Evolutionary conservation across 2,113 vertebrate species (phyloP), one percentile per base, ranked within the genome.

Genomic region (Muntiacus muntjak): DNA sequence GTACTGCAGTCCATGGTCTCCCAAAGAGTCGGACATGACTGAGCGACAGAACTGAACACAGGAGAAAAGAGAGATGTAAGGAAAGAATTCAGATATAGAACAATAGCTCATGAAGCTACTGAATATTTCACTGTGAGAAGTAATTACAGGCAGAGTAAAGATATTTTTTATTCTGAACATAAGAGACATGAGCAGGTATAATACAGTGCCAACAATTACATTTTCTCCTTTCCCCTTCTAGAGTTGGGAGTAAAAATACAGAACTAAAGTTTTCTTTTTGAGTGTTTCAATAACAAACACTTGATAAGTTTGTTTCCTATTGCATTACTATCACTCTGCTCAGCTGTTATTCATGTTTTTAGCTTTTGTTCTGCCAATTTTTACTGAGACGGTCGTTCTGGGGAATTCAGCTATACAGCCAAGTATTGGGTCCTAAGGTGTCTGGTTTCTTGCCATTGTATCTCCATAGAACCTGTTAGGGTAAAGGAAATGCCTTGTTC

Each of bases 341-440:
- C 47, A 50, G 47, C 28, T 78, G 45, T 33, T 81, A 33, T 23
- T 55, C 14, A 62, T 10, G 58, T 64, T 78, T 52, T 94, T 43
- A 58, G 43, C 47, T 21, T 81, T 81, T 96, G 19, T 26, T 52
- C 12, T 28, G 55, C 5, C 50, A 8, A 25, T 5, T n/a, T 98
- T 99, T 93, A 99, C 99, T 99, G 6, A 99, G 98, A 84, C 99
- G 98, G 95, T 99, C 99, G 71, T 99, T 99, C 95, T 99, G 99
- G 58, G 99, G 99, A 82, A 99, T 98, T 99, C 99, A 99, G 47
- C 99, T 98, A 92, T 98, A 99, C 84, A 99, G 23, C 81, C 33
- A 71, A 71, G 17, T 67, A 36, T 21, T 67, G 64, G 4, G 2
- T 36, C 33, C n/a, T 67, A 67, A 67, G 33, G 2, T 67, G 33